Evolutionary conservation across 2,888 invertebrate species (phyloP).

Genomic region (Euzophera pinguis): DNA sequence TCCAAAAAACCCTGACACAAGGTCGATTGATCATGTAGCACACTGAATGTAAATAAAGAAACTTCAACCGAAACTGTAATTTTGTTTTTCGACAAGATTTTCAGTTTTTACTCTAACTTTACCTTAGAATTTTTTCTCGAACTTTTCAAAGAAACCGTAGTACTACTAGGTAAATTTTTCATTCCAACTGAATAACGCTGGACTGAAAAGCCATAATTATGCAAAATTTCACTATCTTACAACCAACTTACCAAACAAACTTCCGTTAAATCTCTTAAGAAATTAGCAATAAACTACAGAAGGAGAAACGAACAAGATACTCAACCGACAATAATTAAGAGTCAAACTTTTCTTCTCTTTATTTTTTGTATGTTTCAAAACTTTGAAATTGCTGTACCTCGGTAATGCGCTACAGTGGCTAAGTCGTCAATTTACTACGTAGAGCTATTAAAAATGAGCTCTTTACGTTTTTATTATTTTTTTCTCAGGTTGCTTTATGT

Average conservation of each 20-base stretch:
- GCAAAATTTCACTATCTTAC: constrained; percentile 7
- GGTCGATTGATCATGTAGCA: too few species aligned
- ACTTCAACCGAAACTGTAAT: too few species aligned
- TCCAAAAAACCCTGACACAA: too few species aligned
- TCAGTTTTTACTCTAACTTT: too few species aligned
- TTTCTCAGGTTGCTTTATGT: background rate
- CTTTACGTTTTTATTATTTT: background rate
- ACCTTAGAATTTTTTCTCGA: too few species aligned
- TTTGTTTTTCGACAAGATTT: too few species aligned
- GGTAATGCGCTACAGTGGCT: constrained; percentile 33
- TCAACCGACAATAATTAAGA: constrained; percentile 58
- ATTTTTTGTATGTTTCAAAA: constrained; percentile 39
- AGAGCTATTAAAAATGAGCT: constrained; percentile 8
- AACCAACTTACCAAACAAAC: constrained; percentile 7
- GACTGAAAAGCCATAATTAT: constrained; percentile 6
- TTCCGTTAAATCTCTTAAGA: constrained; percentile 10
- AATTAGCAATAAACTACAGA: constrained; percentile 8
- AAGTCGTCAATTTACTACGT: constrained; percentile 12
- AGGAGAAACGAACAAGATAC: constrained; percentile 36
- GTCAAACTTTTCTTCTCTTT: constrained; percentile 28
- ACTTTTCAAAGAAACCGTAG: too few species aligned
- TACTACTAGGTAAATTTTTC: too few species aligned
- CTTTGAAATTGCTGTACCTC: constrained; percentile 61
- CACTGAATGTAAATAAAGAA: too few species aligned
- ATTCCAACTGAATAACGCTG: background rate